These are phyloP conservation scores for Ranitomeya imitator DNA, from an alignment of 2,113 vertebrate genomes.

Conservation along the genomic window DNA sequence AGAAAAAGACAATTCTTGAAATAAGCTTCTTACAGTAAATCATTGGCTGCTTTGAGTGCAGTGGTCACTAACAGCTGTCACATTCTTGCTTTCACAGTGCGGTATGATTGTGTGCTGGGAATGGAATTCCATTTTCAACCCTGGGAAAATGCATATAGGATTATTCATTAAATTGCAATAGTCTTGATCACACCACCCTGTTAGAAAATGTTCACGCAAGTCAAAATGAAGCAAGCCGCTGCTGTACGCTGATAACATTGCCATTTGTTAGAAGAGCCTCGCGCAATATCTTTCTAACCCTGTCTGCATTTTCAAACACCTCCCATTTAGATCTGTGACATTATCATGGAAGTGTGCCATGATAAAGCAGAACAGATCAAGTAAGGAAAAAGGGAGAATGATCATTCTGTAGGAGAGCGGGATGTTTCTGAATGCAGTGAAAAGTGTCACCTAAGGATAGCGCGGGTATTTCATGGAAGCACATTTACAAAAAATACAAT, in stretches of 20 bases:
- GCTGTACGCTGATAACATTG: neutral
- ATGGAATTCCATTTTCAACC: conserved; percentile 1
- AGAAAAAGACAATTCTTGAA: conserved; percentile 54
- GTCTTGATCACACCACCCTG: neutral
- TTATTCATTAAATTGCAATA: conserved; percentile 4
- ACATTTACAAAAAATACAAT: neutral
- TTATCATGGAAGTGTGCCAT: neutral
- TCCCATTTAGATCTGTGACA: neutral
- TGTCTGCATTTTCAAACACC: neutral
- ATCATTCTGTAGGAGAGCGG: neutral
- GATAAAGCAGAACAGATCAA: neutral
- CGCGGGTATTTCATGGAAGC: neutral
- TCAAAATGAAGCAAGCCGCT: neutral
- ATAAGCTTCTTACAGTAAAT: conserved; percentile 55
- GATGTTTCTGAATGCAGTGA: neutral
- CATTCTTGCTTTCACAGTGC: conserved; percentile 21
- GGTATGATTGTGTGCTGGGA: neutral
- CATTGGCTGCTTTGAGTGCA: conserved; percentile 42
- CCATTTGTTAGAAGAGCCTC: neutral
- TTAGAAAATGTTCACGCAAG: conserved; percentile 3
- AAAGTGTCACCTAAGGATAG: neutral
- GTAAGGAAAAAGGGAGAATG: neutral
- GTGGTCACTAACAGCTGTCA: conserved; percentile 43
- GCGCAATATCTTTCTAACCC: conserved; percentile 1
- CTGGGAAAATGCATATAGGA: conserved; percentile 17